Conservation (phyloP, 2,113 vertebrate species). For the Etia nguti region DNA sequence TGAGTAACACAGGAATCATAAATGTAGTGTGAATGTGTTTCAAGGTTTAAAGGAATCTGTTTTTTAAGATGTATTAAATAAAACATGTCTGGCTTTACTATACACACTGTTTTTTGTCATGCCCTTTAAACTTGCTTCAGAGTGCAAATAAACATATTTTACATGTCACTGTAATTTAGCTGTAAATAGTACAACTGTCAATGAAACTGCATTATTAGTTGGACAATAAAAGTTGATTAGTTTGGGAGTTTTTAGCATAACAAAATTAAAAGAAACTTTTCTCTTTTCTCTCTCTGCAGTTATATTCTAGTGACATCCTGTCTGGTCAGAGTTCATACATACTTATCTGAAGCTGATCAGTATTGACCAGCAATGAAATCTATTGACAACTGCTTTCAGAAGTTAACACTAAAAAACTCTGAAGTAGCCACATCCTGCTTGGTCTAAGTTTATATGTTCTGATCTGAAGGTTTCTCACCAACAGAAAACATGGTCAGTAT, state of each 20-base stretch:
- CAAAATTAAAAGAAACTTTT: too few species aligned
- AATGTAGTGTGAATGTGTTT: not conserved
- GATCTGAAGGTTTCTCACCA: not conserved
- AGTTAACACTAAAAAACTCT: not conserved
- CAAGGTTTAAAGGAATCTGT: not conserved
- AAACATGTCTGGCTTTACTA: not conserved
- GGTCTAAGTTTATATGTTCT: not conserved
- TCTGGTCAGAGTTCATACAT: not conserved
- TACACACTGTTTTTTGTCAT: not conserved
- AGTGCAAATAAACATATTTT: fast-evolving
- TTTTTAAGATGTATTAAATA: not conserved
- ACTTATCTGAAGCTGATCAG: not conserved
- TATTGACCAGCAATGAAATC: not conserved
- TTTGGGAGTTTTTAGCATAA: too few species aligned
- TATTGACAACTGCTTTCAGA: not conserved
- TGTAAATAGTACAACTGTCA: not conserved
- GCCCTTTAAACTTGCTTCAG: fast-evolving
- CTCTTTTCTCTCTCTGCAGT: not conserved
- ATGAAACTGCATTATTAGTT: not conserved
- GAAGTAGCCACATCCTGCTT: not conserved
- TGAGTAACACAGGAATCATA: not conserved
- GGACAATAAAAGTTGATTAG: not conserved
- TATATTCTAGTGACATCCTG: not conserved
- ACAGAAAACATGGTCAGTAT: too few species aligned
- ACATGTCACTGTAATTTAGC: not conserved